Evolutionary conservation across 2,113 vertebrate species (phyloP).

Genomic region (Eclectus roratus): DNA sequence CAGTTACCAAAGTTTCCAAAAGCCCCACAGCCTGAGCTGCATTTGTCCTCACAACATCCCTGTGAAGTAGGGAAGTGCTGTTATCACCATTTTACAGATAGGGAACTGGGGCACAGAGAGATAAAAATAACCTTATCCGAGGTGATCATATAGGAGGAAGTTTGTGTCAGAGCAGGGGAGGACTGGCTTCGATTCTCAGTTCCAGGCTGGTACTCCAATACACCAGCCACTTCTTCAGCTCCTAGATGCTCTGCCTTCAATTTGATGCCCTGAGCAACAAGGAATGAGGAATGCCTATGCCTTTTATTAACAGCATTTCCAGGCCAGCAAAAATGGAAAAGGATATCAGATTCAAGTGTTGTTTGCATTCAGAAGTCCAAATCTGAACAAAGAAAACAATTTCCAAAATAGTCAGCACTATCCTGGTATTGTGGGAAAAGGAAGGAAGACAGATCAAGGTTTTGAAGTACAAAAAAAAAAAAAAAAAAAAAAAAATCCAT

Average conservation of each 20-base stretch:
- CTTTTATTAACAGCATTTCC: background rate
- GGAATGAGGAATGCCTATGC: background rate
- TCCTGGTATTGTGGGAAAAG: background rate
- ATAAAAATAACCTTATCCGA: constrained; percentile 41
- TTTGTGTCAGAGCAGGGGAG: background rate
- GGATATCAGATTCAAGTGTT: background rate
- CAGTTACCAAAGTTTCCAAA: background rate
- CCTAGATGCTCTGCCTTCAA: background rate
- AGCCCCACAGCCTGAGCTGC: background rate
- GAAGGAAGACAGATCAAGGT: background rate
- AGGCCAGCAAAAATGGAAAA: background rate
- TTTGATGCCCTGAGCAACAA: background rate
- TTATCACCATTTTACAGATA: constrained; percentile 54
- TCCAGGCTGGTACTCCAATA: background rate
- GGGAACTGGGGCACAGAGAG: constrained; percentile 39
- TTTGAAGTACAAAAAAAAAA: background rate
- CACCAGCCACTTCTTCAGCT: background rate
- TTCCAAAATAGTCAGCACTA: constrained; percentile 5
- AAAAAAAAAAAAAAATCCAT: background rate
- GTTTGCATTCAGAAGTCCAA: background rate
- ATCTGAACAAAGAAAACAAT: background rate
- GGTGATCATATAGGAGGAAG: constrained; percentile 31
- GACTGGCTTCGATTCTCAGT: background rate
- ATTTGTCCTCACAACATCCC: constrained; percentile 36
- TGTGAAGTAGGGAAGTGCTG: constrained; percentile 45